Conservation (phyloP, 2,888 invertebrate genomes). For the Hemaris fuciformis region DNA sequence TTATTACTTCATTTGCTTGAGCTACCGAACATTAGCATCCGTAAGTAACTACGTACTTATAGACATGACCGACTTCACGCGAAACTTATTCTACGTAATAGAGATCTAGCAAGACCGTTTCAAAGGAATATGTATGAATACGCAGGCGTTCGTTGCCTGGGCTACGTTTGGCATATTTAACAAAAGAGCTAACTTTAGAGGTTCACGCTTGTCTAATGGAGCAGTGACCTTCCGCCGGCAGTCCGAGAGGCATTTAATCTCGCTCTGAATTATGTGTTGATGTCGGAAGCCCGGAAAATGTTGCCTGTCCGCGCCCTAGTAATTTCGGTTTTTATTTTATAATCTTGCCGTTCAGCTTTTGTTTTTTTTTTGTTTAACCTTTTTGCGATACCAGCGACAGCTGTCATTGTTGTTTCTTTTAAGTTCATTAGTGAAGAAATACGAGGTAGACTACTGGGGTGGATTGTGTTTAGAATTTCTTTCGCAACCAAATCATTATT, state of each 20-base stretch:
- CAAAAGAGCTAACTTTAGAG: slow-evolving; percentile 50
- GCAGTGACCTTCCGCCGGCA: slow-evolving; percentile 65
- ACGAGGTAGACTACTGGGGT: not conserved
- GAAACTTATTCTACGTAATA: not conserved
- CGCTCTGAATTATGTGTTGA: slow-evolving; percentile 75
- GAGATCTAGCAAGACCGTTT: not conserved
- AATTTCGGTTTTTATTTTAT: slow-evolving; percentile 67
- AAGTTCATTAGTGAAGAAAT: not conserved
- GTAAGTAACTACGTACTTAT: too few species aligned
- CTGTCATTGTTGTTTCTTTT: not conserved
- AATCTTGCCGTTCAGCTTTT: slow-evolving; percentile 17
- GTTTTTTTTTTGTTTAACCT: not conserved
- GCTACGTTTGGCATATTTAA: slow-evolving; percentile 34
- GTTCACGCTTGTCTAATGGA: slow-evolving; percentile 63
- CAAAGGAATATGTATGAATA: slow-evolving; percentile 1
- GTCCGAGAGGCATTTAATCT: slow-evolving; percentile 77
- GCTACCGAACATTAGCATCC: not conserved
- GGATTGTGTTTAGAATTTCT: not conserved
- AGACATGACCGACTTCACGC: not conserved
- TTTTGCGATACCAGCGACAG: not conserved
- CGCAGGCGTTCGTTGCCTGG: not conserved
- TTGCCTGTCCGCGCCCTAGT: slow-evolving; percentile 60
- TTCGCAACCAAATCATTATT: not conserved
- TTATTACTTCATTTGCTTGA: not conserved
- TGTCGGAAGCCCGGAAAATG: slow-evolving; percentile 70